Base-by-base conservation (phyloP, 2,797 vertebrate genomes). In the Lithobates pipiens region DNA sequence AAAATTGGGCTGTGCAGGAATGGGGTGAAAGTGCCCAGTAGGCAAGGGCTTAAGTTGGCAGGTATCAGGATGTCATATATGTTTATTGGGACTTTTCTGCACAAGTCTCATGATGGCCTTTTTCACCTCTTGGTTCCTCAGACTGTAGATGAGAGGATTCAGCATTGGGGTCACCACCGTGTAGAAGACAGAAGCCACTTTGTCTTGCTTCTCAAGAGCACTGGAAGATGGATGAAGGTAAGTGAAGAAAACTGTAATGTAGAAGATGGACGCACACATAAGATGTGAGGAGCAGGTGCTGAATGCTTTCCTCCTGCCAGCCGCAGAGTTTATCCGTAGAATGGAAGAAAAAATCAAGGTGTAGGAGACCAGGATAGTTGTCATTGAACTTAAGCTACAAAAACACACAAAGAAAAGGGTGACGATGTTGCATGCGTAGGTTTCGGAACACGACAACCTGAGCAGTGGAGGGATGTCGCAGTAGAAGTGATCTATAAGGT, bases 241-340 rank as follows among this genome's bases (percentile, higher is more conserved):
- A 13, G 89, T 87, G 67, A 89, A 90, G 5, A 90, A 86, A 32
- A 89, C 88, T n/a, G 88, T 88, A 34, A 88, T 88, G 9, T 88
- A 91, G 72, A 89, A 91, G 29, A 91, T 44, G 88, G 86, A 82
- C 42, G 90, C 88, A 39, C 88, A 89, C 4, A 61, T 88, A 39
- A 91, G 76, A 69, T 91, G 90, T 5, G 89, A 83, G 34, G 88
- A 75, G 29, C 89, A 91, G 0, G 86, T 91, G n/a, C 90, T 88
- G 87, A 90, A 89, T 9, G 57, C 76, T n/a, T 77, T 77, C 54
- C 13, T 7, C 21, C 76, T 63, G 7, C 76, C 54, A n/a, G 80
- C 75, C 42, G 27, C 27, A 25, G 90, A 90, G 13, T 54, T 88
- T 9, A 90, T 88, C 63, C 61, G 88, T 42, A 88, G 67, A 39